phyloP scores from a whole-genome alignment of 2,797 vertebrate species.

The Loris lydekkerianus region DNA sequence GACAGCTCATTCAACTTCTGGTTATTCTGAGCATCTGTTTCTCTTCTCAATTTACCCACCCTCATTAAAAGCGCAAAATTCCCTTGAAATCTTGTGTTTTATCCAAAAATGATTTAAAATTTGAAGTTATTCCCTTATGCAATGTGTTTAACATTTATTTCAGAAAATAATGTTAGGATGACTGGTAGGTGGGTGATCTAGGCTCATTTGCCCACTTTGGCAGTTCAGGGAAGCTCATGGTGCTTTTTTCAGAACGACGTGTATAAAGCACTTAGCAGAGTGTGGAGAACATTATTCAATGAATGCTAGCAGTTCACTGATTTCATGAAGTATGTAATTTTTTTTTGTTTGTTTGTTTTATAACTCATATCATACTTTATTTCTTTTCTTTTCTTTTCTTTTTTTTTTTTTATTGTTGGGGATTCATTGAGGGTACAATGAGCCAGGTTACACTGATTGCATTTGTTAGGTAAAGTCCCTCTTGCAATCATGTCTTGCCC shows the following conservation, averaged over 20 bases:
- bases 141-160: background rate
- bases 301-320: background rate
- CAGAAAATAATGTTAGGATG: background rate
- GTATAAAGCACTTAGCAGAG: background rate
- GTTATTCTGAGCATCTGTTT: background rate
- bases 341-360: too few relatives aligned
- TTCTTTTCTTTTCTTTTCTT: too few relatives aligned
- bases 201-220: background rate
- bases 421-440: too few relatives aligned
- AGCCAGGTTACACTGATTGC: too few relatives aligned
- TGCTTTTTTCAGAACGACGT: background rate
- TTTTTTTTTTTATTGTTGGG: too few relatives aligned
- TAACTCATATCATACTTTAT: too few relatives aligned
- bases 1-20: background rate
- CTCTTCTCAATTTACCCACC: background rate
- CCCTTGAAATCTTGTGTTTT: constrained; percentile 32
- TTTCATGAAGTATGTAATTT: constrained; percentile 36
- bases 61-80: background rate
- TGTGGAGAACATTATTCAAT: background rate
- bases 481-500: too few relatives aligned
- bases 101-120: constrained; percentile 7
- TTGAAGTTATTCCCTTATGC: constrained; percentile 16
- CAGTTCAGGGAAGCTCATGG: background rate
- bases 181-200: background rate
- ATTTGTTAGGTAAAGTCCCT: too few relatives aligned